phyloP scores from a whole-genome alignment of 2,113 vertebrate species.

The Eonycteris spelaea region DNA sequence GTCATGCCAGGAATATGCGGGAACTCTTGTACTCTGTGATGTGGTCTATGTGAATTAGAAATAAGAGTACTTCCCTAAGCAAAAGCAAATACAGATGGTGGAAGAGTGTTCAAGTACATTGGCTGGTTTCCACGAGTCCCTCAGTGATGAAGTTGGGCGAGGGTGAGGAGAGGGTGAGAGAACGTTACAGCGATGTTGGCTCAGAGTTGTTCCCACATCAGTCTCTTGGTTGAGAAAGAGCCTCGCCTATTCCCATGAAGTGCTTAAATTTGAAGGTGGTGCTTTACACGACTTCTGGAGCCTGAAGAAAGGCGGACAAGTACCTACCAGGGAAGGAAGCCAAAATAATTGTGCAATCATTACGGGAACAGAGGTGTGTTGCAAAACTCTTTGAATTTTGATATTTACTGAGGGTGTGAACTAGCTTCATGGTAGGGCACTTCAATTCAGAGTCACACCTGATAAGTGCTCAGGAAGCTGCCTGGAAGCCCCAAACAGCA shows the following conservation, averaged over 20 bases:
- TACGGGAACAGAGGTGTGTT: neutral
- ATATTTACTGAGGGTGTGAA: neutral
- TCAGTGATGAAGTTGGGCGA: neutral
- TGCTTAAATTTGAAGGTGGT: neutral
- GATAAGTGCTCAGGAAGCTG: neutral
- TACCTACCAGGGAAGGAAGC: neutral
- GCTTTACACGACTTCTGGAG: neutral
- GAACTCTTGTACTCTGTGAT: no score
- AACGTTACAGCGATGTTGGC: neutral
- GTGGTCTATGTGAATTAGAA: neutral
- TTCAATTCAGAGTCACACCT: neutral
- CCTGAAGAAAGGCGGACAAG: neutral
- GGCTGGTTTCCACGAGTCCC: neutral
- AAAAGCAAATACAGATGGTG: neutral
- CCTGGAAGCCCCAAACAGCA: neutral
- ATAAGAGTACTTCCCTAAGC: neutral
- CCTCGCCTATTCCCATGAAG: neutral
- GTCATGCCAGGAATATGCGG: neutral
- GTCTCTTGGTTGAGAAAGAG: neutral
- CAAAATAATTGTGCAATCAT: neutral
- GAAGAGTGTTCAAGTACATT: neutral
- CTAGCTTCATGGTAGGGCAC: rapidly evolving
- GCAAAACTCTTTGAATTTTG: neutral
- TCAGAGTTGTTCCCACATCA: neutral
- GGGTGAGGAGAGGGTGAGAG: no score